Evolutionary conservation across 2,888 invertebrate species (phyloP).

Genomic region (Petrophora chlorosata): DNA sequence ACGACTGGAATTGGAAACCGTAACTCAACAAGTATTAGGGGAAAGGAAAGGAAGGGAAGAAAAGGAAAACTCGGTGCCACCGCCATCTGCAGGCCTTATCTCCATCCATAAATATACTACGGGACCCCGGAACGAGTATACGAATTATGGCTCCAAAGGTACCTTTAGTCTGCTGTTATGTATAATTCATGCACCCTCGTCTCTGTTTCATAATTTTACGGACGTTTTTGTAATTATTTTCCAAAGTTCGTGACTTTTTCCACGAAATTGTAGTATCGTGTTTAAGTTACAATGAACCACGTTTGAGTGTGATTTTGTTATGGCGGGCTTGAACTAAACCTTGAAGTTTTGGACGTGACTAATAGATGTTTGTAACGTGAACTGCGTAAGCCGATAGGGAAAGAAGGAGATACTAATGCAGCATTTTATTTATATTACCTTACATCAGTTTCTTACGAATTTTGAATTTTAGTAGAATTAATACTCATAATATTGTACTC

Average conservation of each 20-base stretch:
- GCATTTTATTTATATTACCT: too few relatives aligned
- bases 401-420: too few relatives aligned
- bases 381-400: neutral
- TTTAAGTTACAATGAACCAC: slow-evolving; percentile 33
- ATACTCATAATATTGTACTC: too few relatives aligned
- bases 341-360: neutral
- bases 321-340: slow-evolving; percentile 17
- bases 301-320: slow-evolving; percentile 28
- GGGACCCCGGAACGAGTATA: slow-evolving; percentile 70
- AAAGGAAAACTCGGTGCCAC: slow-evolving; percentile 71
- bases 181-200: slow-evolving; percentile 81
- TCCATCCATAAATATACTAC: slow-evolving; percentile 75
- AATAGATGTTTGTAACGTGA: neutral
- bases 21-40: slow-evolving; percentile 83
- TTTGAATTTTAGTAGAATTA: too few relatives aligned
- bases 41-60: slow-evolving; percentile 75
- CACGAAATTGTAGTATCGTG: slow-evolving; percentile 33
- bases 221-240: slow-evolving; percentile 72
- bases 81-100: slow-evolving; percentile 83
- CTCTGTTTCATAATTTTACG: slow-evolving; percentile 70
- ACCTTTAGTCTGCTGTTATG: slow-evolving; percentile 71
- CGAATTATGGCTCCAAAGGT: slow-evolving; percentile 75
- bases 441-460: too few relatives aligned
- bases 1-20: slow-evolving; percentile 79
- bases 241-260: slow-evolving; percentile 54